phyloP scores from a whole-genome alignment of 37 sponge, comb jelly and placozoan genomes.

The Oopsacas minuta region DNA sequence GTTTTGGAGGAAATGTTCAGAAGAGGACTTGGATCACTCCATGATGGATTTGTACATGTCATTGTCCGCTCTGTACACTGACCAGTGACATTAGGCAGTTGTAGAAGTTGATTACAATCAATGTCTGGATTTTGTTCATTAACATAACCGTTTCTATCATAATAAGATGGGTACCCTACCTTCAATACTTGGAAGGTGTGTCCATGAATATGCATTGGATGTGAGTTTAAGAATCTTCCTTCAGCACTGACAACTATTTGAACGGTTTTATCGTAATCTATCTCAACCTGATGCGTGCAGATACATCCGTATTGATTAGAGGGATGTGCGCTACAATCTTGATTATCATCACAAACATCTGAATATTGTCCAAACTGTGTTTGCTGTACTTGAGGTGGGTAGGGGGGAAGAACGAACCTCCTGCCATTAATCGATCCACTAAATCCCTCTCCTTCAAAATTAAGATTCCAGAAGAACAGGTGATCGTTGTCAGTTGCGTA shows the following conservation, averaged over 20 bases:
- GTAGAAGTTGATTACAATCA: not conserved
- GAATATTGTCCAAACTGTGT: not conserved
- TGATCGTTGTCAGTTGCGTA: not conserved
- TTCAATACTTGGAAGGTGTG: slow-evolving; percentile 48
- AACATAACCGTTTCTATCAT: not conserved
- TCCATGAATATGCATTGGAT: slow-evolving; percentile 59
- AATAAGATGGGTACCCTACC: slow-evolving; percentile 48
- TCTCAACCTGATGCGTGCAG: not conserved
- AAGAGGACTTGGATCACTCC: not conserved
- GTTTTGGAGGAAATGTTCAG: not conserved
- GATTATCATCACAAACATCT: not conserved
- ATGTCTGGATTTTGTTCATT: slow-evolving; percentile 17
- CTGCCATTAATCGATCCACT: slow-evolving; percentile 57
- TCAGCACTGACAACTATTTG: slow-evolving; percentile 20
- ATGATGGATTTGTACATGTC: not conserved
- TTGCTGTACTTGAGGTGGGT: slow-evolving; percentile 5
- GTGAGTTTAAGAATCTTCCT: slow-evolving; percentile 20
- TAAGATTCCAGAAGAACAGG: slow-evolving; percentile 51
- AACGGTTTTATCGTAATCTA: slow-evolving; percentile 21
- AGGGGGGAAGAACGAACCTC: slow-evolving; percentile 39
- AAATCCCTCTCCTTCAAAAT: slow-evolving; percentile 41
- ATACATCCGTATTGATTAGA: slow-evolving; percentile 17
- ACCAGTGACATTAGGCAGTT: not conserved
- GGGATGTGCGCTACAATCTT: not conserved
- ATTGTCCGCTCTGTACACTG: not conserved